Evolutionary conservation across 2,888 invertebrate species (phyloP).

Genomic region (Ypsolopha sequella): DNA sequence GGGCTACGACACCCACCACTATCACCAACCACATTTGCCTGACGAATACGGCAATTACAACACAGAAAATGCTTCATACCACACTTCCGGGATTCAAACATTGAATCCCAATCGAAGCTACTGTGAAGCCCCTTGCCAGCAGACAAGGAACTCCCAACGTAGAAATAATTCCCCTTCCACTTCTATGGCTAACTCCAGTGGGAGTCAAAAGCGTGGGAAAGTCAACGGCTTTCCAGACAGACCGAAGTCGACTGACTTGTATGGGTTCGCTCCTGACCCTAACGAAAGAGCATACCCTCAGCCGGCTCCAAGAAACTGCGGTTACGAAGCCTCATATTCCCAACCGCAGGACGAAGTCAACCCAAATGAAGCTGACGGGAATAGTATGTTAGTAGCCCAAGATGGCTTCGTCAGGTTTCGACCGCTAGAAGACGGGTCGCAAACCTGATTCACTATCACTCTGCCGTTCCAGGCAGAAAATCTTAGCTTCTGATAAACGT

Average conservation of each 20-base stretch:
- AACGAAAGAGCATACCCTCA: slow-evolving; percentile 58
- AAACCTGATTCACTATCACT: slow-evolving; percentile 59
- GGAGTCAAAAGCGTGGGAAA: slow-evolving; percentile 64
- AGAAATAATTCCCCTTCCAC: slow-evolving; percentile 53
- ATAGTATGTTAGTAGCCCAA: slow-evolving; percentile 90
- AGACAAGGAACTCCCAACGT: slow-evolving; percentile 51
- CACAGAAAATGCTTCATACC: slow-evolving; percentile 62
- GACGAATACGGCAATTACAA: slow-evolving; percentile 62
- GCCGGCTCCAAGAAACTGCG: slow-evolving; percentile 59
- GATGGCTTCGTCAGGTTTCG: slow-evolving; percentile 91
- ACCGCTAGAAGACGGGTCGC: slow-evolving; percentile 72
- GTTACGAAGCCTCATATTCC: slow-evolving; percentile 66
- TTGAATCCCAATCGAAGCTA: slow-evolving; percentile 67
- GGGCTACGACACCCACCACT: slow-evolving; percentile 69
- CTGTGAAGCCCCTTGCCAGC: slow-evolving; percentile 38
- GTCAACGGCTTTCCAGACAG: slow-evolving; percentile 72
- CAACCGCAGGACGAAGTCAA: slow-evolving; percentile 67
- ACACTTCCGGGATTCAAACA: slow-evolving; percentile 63
- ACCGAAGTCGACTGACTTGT: slow-evolving; percentile 72
- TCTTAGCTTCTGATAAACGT: slow-evolving; percentile 41
- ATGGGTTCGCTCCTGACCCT: slow-evolving; percentile 66
- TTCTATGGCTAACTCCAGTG: slow-evolving; percentile 55
- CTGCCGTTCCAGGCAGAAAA: slow-evolving; percentile 50
- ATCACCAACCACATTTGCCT: slow-evolving; percentile 65
- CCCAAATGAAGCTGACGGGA: slow-evolving; percentile 54